A percentile compares a stretch with the other conserved stretches of the same genome.
phyloP scores from a whole-genome alignment of 2,113 vertebrate genomes.

The Oncorhynchus keta region DNA sequence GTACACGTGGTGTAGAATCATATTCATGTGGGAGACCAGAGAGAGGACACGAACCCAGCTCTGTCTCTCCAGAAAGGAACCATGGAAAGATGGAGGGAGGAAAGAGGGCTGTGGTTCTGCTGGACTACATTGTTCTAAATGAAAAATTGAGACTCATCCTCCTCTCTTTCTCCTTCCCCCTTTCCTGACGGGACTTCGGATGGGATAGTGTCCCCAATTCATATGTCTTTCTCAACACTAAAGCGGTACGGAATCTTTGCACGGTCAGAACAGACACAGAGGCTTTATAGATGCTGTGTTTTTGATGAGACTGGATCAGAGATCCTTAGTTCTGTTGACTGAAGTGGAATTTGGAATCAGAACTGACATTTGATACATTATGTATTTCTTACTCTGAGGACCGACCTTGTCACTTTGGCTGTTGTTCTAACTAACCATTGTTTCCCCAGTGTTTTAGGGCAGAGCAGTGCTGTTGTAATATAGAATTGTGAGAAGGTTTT shows the following conservation, averaged over 20 bases:
- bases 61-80: neutral
- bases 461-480: constrained; percentile 74
- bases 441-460: constrained; percentile 74
- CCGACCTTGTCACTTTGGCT: constrained; percentile 71
- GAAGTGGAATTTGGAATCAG: constrained; percentile 56
- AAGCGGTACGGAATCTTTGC: neutral
- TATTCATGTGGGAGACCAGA: constrained; percentile 2
- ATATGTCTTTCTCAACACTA: neutral
- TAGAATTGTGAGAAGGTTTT: constrained; percentile 68
- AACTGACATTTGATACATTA: constrained; percentile 68
- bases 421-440: constrained; percentile 72
- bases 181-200: constrained; percentile 66
- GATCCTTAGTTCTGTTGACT: constrained; percentile 40
- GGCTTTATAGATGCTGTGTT: neutral
- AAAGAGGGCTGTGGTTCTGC: neutral
- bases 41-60: neutral
- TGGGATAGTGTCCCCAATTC: constrained; percentile 10
- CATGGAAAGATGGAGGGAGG: neutral
- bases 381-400: constrained; percentile 65
- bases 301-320: constrained; percentile 31
- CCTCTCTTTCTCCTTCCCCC: neutral
- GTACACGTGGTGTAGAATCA: constrained; percentile 6
- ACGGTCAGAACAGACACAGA: neutral
- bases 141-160: too few relatives aligned
- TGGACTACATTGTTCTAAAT: neutral